These are phyloP conservation scores for Drosophila yakuba DNA, from an alignment of 1,140 invertebrate species.

Conservation along the genomic window DNA sequence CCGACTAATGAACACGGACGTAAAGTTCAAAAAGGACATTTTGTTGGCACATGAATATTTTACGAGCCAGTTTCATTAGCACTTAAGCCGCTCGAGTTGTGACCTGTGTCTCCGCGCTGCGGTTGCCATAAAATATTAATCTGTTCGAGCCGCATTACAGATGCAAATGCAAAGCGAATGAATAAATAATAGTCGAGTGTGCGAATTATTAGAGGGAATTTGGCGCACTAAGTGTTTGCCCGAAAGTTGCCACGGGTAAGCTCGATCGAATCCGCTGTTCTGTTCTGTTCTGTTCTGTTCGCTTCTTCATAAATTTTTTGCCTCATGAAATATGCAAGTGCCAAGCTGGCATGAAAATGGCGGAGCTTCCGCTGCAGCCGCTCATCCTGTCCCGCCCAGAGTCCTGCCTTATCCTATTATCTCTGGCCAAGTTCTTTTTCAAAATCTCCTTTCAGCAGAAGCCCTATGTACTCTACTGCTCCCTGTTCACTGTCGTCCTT, in stretches of 20 bases:
- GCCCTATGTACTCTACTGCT: background rate
- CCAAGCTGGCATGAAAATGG: slow-evolving; percentile 75
- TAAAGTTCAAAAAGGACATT: slow-evolving; percentile 32
- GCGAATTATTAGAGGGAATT: slow-evolving; percentile 33
- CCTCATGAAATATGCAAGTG: slow-evolving; percentile 75
- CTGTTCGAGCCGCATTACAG: slow-evolving; percentile 50
- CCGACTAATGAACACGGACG: slow-evolving; percentile 12
- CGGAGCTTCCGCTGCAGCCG: slow-evolving; percentile 60
- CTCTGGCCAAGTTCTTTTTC: slow-evolving; percentile 31
- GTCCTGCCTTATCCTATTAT: slow-evolving; percentile 67
- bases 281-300: slow-evolving; percentile 7
- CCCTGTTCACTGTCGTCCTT: too few species aligned
- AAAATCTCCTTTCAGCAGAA: slow-evolving; percentile 1
- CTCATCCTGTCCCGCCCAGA: slow-evolving; percentile 15
- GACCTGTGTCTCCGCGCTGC: slow-evolving; percentile 23
- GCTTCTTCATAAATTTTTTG: slow-evolving; percentile 53
- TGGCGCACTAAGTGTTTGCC: slow-evolving; percentile 22
- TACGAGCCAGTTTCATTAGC: slow-evolving; percentile 28
- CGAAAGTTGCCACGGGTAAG: slow-evolving; percentile 2
- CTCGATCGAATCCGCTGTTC: slow-evolving; percentile 36
- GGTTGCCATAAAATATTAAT: slow-evolving; percentile 67
- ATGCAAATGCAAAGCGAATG: slow-evolving; percentile 46
- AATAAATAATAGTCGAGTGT: slow-evolving; percentile 64
- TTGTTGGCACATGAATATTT: slow-evolving; percentile 38
- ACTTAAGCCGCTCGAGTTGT: slow-evolving; percentile 36